Base-by-base conservation (phyloP, 2,113 vertebrate species). In the Hippocampus barbouri region DNA sequence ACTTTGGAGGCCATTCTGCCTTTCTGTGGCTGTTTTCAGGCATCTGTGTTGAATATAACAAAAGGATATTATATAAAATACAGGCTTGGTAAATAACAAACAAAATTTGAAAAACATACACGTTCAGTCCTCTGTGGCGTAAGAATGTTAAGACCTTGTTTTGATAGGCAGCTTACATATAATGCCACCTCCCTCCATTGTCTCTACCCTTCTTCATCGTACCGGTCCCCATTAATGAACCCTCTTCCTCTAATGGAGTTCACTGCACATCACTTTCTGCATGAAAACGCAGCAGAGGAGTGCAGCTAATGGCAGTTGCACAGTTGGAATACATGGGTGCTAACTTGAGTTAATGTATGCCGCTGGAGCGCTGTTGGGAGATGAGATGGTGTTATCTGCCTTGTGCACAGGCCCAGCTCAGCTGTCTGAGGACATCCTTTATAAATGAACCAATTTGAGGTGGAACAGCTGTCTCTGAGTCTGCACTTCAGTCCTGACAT, bases 351-450 rank as follows among this genome's bases (percentile, higher is more conserved):
- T 89, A 88, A 88, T 87, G 83, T 81, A 86, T 84, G 86, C 78
- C 71, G 63, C 82, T 72, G 65, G 74, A 80, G 81, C 69, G 40
- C 84, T 72, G 89, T 88, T 92, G 89, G 88, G 89, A 90, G 88
- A 88, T 77, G 27, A 68, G 72, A 69, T 73, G 12, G 51, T 85
- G 83, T 83, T 83, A 71, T 84, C 69, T 73, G 80, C 76, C 53
- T 75, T 72, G 79, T 81, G 73, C 76, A 74, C 2, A 71, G 70
- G 77, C 80, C 68, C 71, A 45, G 83, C 80, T 82, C 80, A 86
- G 87, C 86, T 84, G 80, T 43, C 81, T 23, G 53, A 76, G 80
- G 84, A 76, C 85, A 85, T 79, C 60, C 79, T 83, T 80, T 75
- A 81, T 75, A 83, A 85, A 86, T 86, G 86, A 84, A 83, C 80